Base-by-base conservation (phyloP, 1,140 invertebrate species). In the Propsilocerus akamusi region DNA sequence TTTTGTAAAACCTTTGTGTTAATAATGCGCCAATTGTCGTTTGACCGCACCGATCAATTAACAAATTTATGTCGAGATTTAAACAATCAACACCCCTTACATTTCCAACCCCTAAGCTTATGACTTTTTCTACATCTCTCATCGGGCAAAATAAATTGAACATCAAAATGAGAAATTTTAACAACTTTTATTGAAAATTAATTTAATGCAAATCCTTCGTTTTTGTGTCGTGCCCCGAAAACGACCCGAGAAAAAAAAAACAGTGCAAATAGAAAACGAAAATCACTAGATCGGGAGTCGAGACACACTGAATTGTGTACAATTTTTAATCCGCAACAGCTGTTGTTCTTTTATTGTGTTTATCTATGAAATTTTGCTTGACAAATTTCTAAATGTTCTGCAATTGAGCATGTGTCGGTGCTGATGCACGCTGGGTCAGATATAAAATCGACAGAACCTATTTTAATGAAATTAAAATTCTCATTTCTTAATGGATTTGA, bases 41-140 rank as follows among this genome's bases (percentile, higher is more conserved):
- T 20, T 41, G 34, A 41, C 34, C 34, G 14, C 34, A 41, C n/a
- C 22, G 34, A 41, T 41, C 34, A 41, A 41, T 41, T 41, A 41
- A 20, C 34, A 41, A 14, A 41, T 41, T 41, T n/a, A n/a, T 41
- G 34, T 41, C 34, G 22, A 20, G 17, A 14, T 41, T 41, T 41
- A 41, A 41, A 41, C 34, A 41, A 41, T 41, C 22, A 41, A 41
- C 34, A 41, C 34, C 34, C 34, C 34, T 41, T 20, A 41, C n/a
- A 37, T 37, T 37, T 30, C n/a, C 14, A 37, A 17, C 32, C 32
- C 32, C 20, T 12, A 2, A 37, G 20, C 14, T 12, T 12, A 17
- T 37, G 32, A 37, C 32, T 37, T 37, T 37, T 37, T 37, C n/a
- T 37, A 17, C 20, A 2, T 37, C 6, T 37, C n/a, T 3, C 7